Conservation (phyloP, 2,797 vertebrate genomes). For the Lerista edwardsae region DNA sequence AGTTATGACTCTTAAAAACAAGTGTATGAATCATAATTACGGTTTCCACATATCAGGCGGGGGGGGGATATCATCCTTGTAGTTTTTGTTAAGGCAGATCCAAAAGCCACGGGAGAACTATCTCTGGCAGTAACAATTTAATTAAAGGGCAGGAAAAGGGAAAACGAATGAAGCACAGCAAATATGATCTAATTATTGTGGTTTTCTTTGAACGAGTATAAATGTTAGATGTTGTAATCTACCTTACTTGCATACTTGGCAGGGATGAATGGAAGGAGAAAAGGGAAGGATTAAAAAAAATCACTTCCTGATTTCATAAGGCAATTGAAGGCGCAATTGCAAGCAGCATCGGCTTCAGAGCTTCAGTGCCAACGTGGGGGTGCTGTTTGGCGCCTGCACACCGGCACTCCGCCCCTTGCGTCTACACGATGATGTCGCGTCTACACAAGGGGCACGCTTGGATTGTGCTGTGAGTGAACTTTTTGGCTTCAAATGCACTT, state of each 20-base stretch:
- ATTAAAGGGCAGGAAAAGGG: not conserved
- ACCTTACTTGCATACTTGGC: not conserved
- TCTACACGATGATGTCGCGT: too few species aligned
- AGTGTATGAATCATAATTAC: not conserved
- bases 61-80: not conserved
- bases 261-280: not conserved
- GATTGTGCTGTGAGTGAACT: not conserved
- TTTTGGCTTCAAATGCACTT: not conserved
- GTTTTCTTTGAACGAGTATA: not conserved
- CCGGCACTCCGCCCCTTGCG: too few species aligned
- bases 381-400: too few species aligned
- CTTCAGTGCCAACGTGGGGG: too few species aligned
- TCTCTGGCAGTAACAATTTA: not conserved
- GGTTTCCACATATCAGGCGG: not conserved
- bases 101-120: not conserved
- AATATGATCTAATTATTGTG: not conserved
- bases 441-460: too few species aligned
- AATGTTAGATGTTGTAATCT: not conserved
- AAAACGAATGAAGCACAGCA: not conserved
- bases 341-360: too few species aligned
- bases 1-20: not conserved
- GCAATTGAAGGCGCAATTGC: too few species aligned
- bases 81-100: not conserved
- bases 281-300: not conserved
- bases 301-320: not conserved